Base-by-base conservation (phyloP, 2,888 invertebrate species). In the Syrphus vitripennis region DNA sequence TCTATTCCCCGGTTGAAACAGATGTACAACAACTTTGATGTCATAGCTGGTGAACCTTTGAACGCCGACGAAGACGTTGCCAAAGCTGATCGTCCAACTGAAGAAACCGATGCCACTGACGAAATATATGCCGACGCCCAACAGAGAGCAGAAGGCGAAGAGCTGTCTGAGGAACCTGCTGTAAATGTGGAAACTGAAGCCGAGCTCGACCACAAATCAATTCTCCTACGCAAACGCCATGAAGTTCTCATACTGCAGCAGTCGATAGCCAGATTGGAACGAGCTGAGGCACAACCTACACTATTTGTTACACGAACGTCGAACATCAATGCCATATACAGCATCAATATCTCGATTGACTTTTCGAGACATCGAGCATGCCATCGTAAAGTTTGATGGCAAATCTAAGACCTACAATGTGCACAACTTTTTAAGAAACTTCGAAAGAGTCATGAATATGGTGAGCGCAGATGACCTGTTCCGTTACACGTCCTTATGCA, bases 311-410 rank as follows among this genome's bases (percentile, higher is more conserved):
- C 19, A 40, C 50, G 53, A 34, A 63, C 12, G 1, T 12, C 50
- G 53, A 34, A 63, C 12, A 3, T 12, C 61, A 40, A 74, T 19
- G 26, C 31, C 72, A 2, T 34, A 40, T 19, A 29, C 37, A 21
- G 40, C 37, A 2, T 45, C 74, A 53, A 40, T 55, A 48, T 31
- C 55, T 10, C 53, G 63, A n/a, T 21, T 75, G 42, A 65, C 63
- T 16, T 76, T 67, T 12, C 40, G 67, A n/a, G 67, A 76, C n/a
- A 76, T 67, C 34, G 67, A 76, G 37, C 76, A 65, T 9, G 16
- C 65, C 31, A 67, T 76, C 45, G 31, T 42, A 12, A 72, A 61
- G 31, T 75, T 75, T 34, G 65, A 75, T 12, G 65, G 65, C 1
- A 55, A 75, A 19, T 29, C 53, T 12, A 40, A 55, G 3, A 14